phyloP scores from a whole-genome alignment of 2,113 vertebrate species.

The Halichoerus grypus region DNA sequence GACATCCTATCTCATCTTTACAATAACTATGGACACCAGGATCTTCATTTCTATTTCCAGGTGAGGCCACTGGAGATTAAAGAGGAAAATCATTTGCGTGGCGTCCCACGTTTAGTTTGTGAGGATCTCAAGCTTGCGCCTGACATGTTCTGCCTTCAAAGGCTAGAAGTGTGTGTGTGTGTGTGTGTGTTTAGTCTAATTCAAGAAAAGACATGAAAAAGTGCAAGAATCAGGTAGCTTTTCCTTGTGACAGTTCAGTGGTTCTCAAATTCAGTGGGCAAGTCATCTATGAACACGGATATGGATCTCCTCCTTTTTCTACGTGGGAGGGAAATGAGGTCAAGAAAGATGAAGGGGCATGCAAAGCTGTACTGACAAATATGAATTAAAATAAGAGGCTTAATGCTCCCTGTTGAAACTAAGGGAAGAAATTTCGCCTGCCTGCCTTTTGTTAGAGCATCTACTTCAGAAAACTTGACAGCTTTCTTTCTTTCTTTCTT shows the following conservation, averaged over 20 bases:
- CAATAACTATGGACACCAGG: not conserved
- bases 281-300: not conserved
- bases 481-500: not conserved
- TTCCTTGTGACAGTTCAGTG: not conserved
- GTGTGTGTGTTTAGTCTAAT: not conserved
- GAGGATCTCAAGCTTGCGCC: not conserved
- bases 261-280: not conserved
- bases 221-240: not conserved
- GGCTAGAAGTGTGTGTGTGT: fast-evolving
- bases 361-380: not conserved
- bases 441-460: not conserved
- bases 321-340: fast-evolving
- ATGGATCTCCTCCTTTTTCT: fast-evolving
- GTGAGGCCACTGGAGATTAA: not conserved
- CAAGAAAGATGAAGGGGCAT: not conserved
- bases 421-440: not conserved
- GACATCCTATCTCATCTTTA: not conserved
- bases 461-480: not conserved
- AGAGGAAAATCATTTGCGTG: not conserved
- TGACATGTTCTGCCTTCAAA: not conserved
- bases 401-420: not conserved
- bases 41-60: not conserved
- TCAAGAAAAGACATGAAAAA: not conserved
- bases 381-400: not conserved
- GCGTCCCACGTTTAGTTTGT: not conserved